Percentiles rank a stretch among this genome's conserved stretches.
phyloP scores from a whole-genome alignment of 2,797 vertebrate genomes.

The Anabas testudineus region DNA sequence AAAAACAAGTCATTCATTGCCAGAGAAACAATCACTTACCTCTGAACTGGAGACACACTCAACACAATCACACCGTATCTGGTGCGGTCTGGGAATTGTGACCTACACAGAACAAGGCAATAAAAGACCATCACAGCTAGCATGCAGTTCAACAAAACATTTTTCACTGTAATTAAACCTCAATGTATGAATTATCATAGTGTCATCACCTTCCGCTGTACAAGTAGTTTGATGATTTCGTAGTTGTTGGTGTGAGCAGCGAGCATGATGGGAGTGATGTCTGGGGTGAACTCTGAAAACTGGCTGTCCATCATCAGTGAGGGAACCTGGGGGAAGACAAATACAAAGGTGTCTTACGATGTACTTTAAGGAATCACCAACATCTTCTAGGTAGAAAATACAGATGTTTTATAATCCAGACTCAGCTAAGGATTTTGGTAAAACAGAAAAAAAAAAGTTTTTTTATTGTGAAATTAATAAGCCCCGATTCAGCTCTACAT shows the following conservation, averaged over 20 bases:
- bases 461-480: conserved; percentile 10
- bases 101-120: conserved; percentile 73
- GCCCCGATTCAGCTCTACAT: neutral
- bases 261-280: conserved; percentile 98
- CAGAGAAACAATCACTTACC: conserved; percentile 40
- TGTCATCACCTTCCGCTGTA: conserved; percentile 89
- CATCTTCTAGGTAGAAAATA: no score
- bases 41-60: conserved; percentile 97
- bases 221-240: conserved; percentile 98
- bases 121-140: neutral
- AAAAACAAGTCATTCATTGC: neutral
- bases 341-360: neutral
- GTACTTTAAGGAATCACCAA: no score
- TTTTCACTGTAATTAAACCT: neutral
- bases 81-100: conserved; percentile 94
- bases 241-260: conserved; percentile 99
- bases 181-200: neutral
- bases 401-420: neutral
- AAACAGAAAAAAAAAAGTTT: neutral
- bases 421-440: no score
- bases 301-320: conserved; percentile 98
- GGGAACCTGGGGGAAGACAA: conserved; percentile 86
- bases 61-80: conserved; percentile 96
- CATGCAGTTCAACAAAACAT: neutral
- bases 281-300: conserved; percentile 97